Evolutionary conservation across 2,888 invertebrate species (phyloP), one percentile per base, ranked within the genome.

Genomic region (Cecidostiba fungosa): DNA sequence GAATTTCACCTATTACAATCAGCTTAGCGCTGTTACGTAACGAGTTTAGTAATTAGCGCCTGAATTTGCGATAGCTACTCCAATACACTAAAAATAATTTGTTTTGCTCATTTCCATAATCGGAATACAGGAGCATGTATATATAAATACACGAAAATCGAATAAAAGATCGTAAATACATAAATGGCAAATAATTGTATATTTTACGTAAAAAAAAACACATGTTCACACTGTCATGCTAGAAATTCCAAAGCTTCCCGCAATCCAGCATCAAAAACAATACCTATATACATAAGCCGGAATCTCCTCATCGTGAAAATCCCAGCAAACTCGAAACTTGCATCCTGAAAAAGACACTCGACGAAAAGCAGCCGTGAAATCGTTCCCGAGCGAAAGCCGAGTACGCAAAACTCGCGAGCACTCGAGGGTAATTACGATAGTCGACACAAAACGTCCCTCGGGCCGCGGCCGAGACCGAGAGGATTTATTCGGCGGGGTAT

Each of bases 401-500:
- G 29, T 23, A 12, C 66, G 66, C 54, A n/a, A 59, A 59, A 39
- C 73, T 73, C 54, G 70, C 50, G 70, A 50, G 66, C 50, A 54
- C 76, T 76, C 54, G 50, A 76, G 76, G 77, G 77, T 70, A 82
- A 82, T 82, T 70, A 77, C 50, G 69, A 82, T 69, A 69, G 66
- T 19, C 66, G 66, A 14, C 26, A 47, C 47, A 66, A 66, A 47
- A 36, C 62, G 73, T 43, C 69, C 50, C 29, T 23, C 39, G 72
- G 23, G 72, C 16, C n/a, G 32, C 16, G 19, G 23, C 47, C n/a
- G 54, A 59, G 54, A 59, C n/a, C 43, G 43, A 12, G 19, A 74
- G 80, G 80, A 85, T 81, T 80, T 77, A 77, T 77, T 80, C 70
- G 59, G 10, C 77, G 80, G 29, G 54, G 32, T 76, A 69, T 76